phyloP scores from a whole-genome alignment of 2,888 invertebrate species.

The Melieria picta region DNA sequence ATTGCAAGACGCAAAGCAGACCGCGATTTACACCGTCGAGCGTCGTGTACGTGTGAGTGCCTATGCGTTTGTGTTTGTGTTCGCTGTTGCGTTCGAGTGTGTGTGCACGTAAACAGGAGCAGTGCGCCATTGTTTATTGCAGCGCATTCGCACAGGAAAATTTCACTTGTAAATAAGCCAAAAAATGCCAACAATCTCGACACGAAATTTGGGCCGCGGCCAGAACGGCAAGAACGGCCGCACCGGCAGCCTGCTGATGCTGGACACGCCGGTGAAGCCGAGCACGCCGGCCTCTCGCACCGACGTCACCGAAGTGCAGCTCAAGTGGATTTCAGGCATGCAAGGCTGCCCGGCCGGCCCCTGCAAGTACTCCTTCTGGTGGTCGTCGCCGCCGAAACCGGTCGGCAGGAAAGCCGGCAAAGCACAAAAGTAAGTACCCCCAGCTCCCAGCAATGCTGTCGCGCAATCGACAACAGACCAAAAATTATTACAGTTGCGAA shows the following conservation, averaged over 20 bases:
- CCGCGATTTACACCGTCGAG: no score
- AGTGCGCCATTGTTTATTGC: no score
- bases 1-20: no score
- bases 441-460: no score
- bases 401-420: slow-evolving; percentile 58
- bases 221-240: slow-evolving; percentile 43
- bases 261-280: slow-evolving; percentile 21
- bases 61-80: no score
- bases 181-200: slow-evolving; percentile 58
- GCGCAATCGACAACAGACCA: no score
- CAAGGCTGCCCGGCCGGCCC: slow-evolving; percentile 57
- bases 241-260: slow-evolving; percentile 45
- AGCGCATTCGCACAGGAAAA: no score
- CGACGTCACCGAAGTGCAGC: slow-evolving; percentile 59
- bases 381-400: slow-evolving; percentile 65
- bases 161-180: neutral
- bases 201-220: slow-evolving; percentile 49
- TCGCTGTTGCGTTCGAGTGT: no score
- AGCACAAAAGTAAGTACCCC: slow-evolving; percentile 52
- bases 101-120: no score
- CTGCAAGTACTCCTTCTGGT: slow-evolving; percentile 64
- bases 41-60: no score
- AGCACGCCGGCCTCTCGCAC: slow-evolving; percentile 44
- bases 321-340: slow-evolving; percentile 55
- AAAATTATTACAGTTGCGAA: no score